Evolutionary conservation across 53 echinoderm and acorn worm species (phyloP), one percentile per base, ranked within the genome.

Genomic region (Holothuria scabra): DNA sequence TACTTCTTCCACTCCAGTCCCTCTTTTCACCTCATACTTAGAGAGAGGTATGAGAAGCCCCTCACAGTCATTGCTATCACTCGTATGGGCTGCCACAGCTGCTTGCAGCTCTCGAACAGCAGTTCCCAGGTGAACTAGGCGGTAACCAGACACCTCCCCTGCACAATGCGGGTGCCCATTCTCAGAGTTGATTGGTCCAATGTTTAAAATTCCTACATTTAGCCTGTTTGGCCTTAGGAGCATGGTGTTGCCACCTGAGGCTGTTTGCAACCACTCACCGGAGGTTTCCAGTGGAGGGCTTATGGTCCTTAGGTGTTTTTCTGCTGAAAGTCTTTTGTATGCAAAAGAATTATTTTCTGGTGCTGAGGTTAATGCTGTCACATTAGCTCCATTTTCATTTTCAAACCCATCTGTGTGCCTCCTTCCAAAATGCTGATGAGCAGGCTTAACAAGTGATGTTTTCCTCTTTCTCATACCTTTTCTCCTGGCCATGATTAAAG

Each of bases 1-100:
- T 74, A 46, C 74, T 9, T 33, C 74, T 41, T 46, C 41, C 20
- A 35, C n/a, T 13, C 74, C 74, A 74, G 37, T 22, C 25, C 74
- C 74, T 25, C 31, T 24, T 12, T 20, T 38, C 16, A 16, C n/a
- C 19, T 74, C 74, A 22, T 37, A 19, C 5, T 3, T 21, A 22
- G 74, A 32, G 5, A 72, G 74, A n/a, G 74, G 23, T 21, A 72
- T 46, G 5, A 72, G 23, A 6, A 72, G 37, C 18, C 74, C 38
- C 72, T 12, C 19, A 16, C 72, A 37, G 4, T 11, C 5, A 18
- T 72, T 38, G 21, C 4, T 74, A 41, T 18, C 12, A 14, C 24
- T 2, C 20, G 5, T 35, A 46, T 74, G 74, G 21, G 38, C 74
- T 23, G 21, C 44, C 8, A 18, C 37, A 46, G 74, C 74, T 41